phyloP scores from a whole-genome alignment of 2,888 invertebrate species.

The Agriotes lineatus region DNA sequence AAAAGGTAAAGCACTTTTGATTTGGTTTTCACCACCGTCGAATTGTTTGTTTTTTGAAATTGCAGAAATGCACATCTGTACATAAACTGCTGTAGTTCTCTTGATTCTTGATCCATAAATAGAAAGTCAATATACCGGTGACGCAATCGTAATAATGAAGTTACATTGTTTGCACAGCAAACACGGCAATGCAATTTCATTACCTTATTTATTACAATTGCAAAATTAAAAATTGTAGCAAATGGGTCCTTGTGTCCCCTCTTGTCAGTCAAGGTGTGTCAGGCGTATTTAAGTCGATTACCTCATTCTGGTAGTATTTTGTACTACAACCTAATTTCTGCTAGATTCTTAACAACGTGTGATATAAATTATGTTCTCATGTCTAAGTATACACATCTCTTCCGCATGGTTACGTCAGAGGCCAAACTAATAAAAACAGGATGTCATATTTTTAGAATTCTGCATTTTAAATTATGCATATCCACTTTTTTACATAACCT shows the following conservation, averaged over 20 bases:
- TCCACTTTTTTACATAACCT: background rate
- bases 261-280: slow-evolving; percentile 25
- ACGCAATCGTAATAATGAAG: slow-evolving; percentile 24
- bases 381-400: background rate
- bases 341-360: background rate
- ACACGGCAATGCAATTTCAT: background rate
- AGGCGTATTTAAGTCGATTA: slow-evolving; percentile 40
- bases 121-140: slow-evolving; percentile 38
- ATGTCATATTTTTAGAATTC: slow-evolving; percentile 2
- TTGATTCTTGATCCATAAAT: slow-evolving; percentile 30
- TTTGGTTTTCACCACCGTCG: background rate
- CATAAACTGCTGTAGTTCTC: background rate
- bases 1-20: slow-evolving; percentile 48
- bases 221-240: background rate
- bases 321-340: background rate
- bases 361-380: background rate
- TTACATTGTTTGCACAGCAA: background rate
- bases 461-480: background rate
- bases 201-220: background rate
- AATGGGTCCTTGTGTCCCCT: background rate
- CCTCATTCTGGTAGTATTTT: slow-evolving; percentile 38
- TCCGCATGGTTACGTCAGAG: background rate
- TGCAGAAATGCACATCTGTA: no score
- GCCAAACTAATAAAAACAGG: background rate
- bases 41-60: background rate